phyloP scores from a whole-genome alignment of 2,797 vertebrate genomes.

The Sebastes kiyomatsui region DNA sequence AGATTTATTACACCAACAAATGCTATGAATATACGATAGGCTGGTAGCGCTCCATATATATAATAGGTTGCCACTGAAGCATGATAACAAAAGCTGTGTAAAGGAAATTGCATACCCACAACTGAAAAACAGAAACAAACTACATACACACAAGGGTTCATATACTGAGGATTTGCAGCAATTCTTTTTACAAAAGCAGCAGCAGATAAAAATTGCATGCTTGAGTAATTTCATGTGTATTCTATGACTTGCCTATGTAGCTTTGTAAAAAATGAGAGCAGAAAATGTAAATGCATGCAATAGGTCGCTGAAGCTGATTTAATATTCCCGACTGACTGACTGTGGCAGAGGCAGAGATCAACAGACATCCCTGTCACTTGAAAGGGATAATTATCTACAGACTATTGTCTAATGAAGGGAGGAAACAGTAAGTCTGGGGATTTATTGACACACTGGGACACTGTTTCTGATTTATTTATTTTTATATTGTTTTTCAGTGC shows the following conservation, averaged over 20 bases:
- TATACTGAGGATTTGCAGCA: neutral
- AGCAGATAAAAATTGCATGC: neutral
- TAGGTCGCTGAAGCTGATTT: neutral
- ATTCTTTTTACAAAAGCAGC: neutral
- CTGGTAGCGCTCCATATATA: conserved; percentile 22
- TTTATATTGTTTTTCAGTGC: neutral
- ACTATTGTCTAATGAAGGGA: neutral
- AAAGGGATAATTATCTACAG: neutral
- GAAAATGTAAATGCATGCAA: neutral
- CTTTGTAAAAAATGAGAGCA: neutral
- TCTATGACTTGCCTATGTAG: neutral
- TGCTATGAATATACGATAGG: conserved; percentile 49
- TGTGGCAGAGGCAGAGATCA: neutral
- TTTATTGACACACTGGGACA: neutral
- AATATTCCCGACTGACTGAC: neutral
- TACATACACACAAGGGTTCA: neutral
- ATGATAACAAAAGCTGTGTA: conserved; percentile 31
- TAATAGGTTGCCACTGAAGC: conserved; percentile 37
- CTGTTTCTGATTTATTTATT: neutral
- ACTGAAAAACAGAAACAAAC: conserved; percentile 10
- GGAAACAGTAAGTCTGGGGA: neutral
- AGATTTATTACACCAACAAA: conserved; percentile 50
- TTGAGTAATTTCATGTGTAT: neutral
- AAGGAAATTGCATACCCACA: conserved; percentile 33
- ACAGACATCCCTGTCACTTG: neutral